Evolutionary conservation across 1,140 invertebrate genomes (phyloP).

Genomic region (Bemisia tabaci): DNA sequence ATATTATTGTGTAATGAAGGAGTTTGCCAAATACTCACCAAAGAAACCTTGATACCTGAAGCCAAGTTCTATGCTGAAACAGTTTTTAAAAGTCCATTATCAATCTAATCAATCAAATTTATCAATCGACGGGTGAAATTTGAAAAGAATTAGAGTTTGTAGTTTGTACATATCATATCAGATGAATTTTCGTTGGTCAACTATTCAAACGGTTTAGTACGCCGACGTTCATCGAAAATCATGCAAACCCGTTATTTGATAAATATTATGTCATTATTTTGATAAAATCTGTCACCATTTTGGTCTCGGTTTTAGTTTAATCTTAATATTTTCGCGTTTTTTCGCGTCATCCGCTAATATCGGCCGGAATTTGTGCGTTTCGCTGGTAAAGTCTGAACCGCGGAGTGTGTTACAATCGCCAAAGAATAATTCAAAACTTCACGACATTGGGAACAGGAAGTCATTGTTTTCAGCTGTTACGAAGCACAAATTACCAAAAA

Average conservation of each 20-base stretch:
- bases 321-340: neutral
- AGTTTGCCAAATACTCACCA: too few relatives aligned
- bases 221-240: neutral
- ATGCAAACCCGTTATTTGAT: neutral
- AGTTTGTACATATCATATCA: too few relatives aligned
- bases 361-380: neutral
- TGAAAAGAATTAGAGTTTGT: too few relatives aligned
- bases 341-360: neutral
- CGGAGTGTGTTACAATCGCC: neutral
- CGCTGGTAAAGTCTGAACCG: too few relatives aligned
- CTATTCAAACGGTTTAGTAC: neutral
- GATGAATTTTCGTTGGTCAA: too few relatives aligned
- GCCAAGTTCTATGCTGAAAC: too few relatives aligned
- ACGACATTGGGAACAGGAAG: neutral
- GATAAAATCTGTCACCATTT: neutral
- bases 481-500: neutral
- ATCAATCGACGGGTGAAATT: too few relatives aligned
- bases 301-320: neutral
- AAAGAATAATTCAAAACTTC: neutral
- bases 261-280: constrained; percentile 1
- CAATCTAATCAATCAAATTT: too few relatives aligned
- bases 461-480: neutral
- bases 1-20: too few relatives aligned
- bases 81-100: too few relatives aligned
- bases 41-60: too few relatives aligned